Conservation (phyloP, 2,888 invertebrate species). For the Polydrusus tereticollis region DNA sequence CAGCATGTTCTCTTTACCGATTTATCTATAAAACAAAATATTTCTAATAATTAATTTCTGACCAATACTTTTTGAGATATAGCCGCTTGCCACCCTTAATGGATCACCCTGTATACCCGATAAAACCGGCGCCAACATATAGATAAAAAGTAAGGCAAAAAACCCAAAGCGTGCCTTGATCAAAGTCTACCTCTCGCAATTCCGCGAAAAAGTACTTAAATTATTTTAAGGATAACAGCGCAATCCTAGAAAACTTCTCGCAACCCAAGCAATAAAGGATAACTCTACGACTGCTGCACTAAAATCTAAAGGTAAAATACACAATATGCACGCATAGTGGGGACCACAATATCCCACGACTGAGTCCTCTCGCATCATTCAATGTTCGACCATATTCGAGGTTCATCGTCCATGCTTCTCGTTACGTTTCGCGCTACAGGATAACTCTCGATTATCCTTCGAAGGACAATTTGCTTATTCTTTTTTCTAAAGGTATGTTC, state of each 20-base stretch:
- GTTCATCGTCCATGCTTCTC: not conserved
- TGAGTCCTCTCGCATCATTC: constrained; percentile 37
- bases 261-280: constrained; percentile 4
- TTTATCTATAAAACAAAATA: too few species aligned
- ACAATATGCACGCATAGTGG: constrained; percentile 24
- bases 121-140: not conserved
- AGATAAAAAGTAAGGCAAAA: not conserved
- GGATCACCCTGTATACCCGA: too few species aligned
- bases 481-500: constrained; percentile 40
- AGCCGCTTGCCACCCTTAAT: too few species aligned
- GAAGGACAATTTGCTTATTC: constrained; percentile 18
- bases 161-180: not conserved
- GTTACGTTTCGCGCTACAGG: constrained; percentile 1
- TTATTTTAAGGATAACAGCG: constrained; percentile 2
- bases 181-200: too few species aligned
- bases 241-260: not conserved
- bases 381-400: constrained; percentile 28
- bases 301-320: constrained; percentile 12
- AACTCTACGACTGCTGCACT: constrained; percentile 15
- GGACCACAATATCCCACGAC: constrained; percentile 24
- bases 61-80: too few species aligned
- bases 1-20: too few species aligned
- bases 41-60: too few species aligned
- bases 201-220: not conserved
- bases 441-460: constrained; percentile 8